Evolutionary conservation across 2,797 vertebrate genomes (phyloP).

Genomic region (Xiphorhynchus erythropygius): DNA sequence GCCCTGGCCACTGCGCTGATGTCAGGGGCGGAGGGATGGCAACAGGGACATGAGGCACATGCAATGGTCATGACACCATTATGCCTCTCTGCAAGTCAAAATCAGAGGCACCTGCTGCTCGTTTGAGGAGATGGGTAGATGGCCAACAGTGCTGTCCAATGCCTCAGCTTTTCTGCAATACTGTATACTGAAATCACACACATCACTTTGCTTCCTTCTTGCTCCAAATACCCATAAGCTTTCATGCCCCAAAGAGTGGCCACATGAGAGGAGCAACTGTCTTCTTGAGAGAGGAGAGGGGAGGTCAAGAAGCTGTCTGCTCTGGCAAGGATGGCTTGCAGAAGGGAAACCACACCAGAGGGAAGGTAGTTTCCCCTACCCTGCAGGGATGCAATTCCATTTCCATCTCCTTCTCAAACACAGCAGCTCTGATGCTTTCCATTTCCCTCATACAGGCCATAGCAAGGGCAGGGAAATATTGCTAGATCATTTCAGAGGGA

Average conservation of each 20-base stretch:
- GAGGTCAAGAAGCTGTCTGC: background rate
- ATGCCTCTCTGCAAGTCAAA: background rate
- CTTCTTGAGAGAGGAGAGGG: background rate
- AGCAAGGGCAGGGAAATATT: accelerated
- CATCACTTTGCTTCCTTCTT: background rate
- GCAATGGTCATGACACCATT: background rate
- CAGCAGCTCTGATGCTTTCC: background rate
- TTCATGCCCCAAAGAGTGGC: background rate
- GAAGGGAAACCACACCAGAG: background rate
- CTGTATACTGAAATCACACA: background rate
- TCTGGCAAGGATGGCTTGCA: background rate
- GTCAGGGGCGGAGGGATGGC: background rate
- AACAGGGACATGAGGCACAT: accelerated
- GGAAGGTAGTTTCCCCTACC: background rate
- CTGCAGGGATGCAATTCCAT: background rate
- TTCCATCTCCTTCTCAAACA: background rate
- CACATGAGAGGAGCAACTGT: background rate
- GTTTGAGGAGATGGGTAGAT: accelerated
- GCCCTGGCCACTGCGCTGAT: background rate
- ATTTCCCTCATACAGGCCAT: too few relatives aligned
- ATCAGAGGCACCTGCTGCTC: background rate
- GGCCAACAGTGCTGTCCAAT: background rate
- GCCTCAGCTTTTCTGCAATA: background rate
- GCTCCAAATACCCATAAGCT: background rate
- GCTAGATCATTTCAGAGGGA: background rate